phyloP scores from a whole-genome alignment of 2,888 invertebrate species.

The Saturnia pavonia region DNA sequence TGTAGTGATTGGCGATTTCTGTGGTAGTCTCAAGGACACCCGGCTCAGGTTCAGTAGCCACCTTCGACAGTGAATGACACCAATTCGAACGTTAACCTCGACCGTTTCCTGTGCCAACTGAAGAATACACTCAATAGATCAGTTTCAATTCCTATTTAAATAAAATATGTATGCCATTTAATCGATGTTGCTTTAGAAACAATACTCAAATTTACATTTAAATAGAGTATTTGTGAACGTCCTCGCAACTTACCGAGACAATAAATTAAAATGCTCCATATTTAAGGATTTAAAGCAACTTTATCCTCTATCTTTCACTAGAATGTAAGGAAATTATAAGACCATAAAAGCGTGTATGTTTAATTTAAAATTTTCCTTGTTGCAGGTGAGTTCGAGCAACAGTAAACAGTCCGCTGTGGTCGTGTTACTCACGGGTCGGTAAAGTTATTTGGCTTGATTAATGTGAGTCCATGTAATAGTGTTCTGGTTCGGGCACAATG shows the following conservation, averaged over 20 bases:
- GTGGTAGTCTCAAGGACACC: slow-evolving; percentile 74
- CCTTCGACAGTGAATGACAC: slow-evolving; percentile 75
- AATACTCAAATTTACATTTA: slow-evolving; percentile 66
- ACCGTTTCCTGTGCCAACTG: slow-evolving; percentile 68
- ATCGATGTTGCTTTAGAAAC: slow-evolving; percentile 68
- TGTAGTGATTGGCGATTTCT: slow-evolving; percentile 59
- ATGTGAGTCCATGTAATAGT: slow-evolving; percentile 73
- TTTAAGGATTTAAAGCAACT: neutral
- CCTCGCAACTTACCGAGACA: slow-evolving; percentile 42
- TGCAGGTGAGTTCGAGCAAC: slow-evolving; percentile 61
- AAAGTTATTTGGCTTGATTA: slow-evolving; percentile 59
- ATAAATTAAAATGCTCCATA: slow-evolving; percentile 30
- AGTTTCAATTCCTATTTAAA: slow-evolving; percentile 56
- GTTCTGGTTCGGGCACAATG: slow-evolving; percentile 81
- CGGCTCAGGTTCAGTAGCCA: slow-evolving; percentile 75
- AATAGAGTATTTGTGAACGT: slow-evolving; percentile 56
- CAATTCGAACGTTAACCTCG: slow-evolving; percentile 75
- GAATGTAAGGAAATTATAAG: slow-evolving; percentile 2
- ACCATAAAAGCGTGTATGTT: slow-evolving; percentile 12
- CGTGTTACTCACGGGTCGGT: slow-evolving; percentile 46
- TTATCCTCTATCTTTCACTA: neutral
- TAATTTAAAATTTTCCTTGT: slow-evolving; percentile 41
- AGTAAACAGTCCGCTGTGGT: slow-evolving; percentile 16
- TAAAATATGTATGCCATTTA: slow-evolving; percentile 57
- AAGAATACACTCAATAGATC: slow-evolving; percentile 59